Evolutionary conservation across 2,888 invertebrate species (phyloP), one percentile per base, ranked within the genome.

Genomic region (Octodonta nipae): DNA sequence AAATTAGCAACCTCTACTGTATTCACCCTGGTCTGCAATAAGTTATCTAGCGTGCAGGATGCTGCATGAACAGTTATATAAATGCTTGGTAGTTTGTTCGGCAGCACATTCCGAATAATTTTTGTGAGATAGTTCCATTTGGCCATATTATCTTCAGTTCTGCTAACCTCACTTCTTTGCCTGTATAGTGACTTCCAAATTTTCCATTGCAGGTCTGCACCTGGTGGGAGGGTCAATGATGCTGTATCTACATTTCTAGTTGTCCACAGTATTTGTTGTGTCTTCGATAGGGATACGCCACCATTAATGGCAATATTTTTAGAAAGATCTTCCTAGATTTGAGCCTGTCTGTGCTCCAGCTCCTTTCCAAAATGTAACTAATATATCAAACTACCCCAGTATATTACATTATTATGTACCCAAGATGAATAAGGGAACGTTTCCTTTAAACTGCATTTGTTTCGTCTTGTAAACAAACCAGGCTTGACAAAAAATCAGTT

Each of bases 191-290:
- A 20, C 7, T 20, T 20, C 20, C 20, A 20, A 7, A n/a, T 20
- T 20, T 20, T 20, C 20, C 20, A 20, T n/a, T 20, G 20, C 20
- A 20, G 20, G n/a, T 20, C 20, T 20, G 20, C 20, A 7, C 20
- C 20, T 20, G 20, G 20, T 6, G 20, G 20, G n/a, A 20, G 20
- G 20, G n/a, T n/a, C 20, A 7, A 6, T 20, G n/a, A 20, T 7
- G 20, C 7, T 20, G 20, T 20, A n/a, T 7, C 7, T 6, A n/a
- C 20, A 20, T 20, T 20, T 20, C 20, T 20, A n/a, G n/a, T n/a
- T 20, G 20, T 20, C 20, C 20, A 20, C 20, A n/a, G n/a, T n/a
- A n/a, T n/a, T n/a, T n/a, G n/a, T n/a, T n/a, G n/a, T n/a, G n/a
- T n/a, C n/a, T n/a, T n/a, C n/a, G n/a, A n/a, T n/a, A n/a, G n/a